Conservation (phyloP, 2,113 vertebrate genomes). For the Dolichotis patagonum region DNA sequence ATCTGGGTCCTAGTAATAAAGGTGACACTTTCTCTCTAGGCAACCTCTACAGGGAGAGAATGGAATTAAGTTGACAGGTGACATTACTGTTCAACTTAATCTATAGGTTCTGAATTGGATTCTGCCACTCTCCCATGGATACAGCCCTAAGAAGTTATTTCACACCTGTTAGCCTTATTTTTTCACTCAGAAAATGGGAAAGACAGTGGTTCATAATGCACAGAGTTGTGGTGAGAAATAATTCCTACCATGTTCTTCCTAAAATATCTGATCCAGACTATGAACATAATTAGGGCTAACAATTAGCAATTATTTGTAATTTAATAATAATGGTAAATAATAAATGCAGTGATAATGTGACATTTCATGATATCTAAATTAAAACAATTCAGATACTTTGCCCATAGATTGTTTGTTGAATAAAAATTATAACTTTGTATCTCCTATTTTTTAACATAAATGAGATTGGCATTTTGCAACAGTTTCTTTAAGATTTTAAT, state of each 20-base stretch:
- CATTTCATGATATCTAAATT: neutral
- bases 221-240: neutral
- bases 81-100: neutral
- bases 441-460: neutral
- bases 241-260: neutral
- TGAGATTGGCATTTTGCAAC: neutral
- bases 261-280: neutral
- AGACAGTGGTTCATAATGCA: neutral
- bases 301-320: neutral
- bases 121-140: neutral
- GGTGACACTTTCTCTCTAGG: neutral
- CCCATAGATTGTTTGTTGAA: neutral
- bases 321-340: neutral
- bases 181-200: neutral
- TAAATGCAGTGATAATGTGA: neutral
- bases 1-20: neutral
- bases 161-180: neutral
- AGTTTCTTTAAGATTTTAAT: neutral
- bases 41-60: neutral
- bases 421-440: neutral
- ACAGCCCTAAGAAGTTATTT: neutral
- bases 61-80: conserved; percentile 17
- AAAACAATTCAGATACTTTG: neutral
- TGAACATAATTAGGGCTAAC: neutral
- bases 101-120: neutral